Conservation (phyloP, 1,140 invertebrate genomes). For the Drosophila murphyi region DNA sequence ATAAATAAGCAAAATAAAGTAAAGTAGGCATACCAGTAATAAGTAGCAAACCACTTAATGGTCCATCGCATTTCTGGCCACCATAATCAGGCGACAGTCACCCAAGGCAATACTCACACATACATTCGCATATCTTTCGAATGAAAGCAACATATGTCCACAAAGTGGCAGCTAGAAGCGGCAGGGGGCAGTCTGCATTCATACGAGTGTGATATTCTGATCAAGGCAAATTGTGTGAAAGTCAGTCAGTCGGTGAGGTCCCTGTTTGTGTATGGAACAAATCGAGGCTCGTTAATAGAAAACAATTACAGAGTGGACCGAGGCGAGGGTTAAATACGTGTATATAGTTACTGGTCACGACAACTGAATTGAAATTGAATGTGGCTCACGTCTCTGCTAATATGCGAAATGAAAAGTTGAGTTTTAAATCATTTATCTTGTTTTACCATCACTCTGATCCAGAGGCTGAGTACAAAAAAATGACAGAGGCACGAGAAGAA, state of each 20-base stretch:
- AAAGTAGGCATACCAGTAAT: slow-evolving; percentile 7
- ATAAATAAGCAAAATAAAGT: slow-evolving; percentile 19
- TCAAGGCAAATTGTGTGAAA: slow-evolving; percentile 57
- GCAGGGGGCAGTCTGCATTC: slow-evolving; percentile 11
- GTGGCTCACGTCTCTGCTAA: slow-evolving; percentile 71
- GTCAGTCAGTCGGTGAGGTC: slow-evolving; percentile 55
- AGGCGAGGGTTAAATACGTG: slow-evolving; percentile 38
- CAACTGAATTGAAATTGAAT: slow-evolving; percentile 16
- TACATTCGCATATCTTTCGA: slow-evolving; percentile 52
- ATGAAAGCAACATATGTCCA: slow-evolving; percentile 75
- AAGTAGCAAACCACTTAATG: slow-evolving; percentile 65
- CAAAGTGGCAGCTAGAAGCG: slow-evolving; percentile 55
- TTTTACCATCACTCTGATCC: slow-evolving; percentile 59
- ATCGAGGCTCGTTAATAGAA: slow-evolving; percentile 77
- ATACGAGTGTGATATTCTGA: slow-evolving; percentile 65
- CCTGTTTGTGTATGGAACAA: slow-evolving; percentile 48
- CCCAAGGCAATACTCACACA: slow-evolving; percentile 27
- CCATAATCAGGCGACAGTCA: slow-evolving; percentile 60
- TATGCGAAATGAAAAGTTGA: slow-evolving; percentile 81
- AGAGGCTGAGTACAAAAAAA: slow-evolving; percentile 46
- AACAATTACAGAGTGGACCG: slow-evolving; percentile 58
- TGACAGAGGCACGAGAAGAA: slow-evolving; percentile 75
- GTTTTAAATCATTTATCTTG: slow-evolving; percentile 82
- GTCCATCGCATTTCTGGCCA: slow-evolving; percentile 55
- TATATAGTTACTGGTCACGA: slow-evolving; percentile 41